Base-by-base conservation (phyloP, 2,113 vertebrate genomes). In the Clinocottus analis region DNA sequence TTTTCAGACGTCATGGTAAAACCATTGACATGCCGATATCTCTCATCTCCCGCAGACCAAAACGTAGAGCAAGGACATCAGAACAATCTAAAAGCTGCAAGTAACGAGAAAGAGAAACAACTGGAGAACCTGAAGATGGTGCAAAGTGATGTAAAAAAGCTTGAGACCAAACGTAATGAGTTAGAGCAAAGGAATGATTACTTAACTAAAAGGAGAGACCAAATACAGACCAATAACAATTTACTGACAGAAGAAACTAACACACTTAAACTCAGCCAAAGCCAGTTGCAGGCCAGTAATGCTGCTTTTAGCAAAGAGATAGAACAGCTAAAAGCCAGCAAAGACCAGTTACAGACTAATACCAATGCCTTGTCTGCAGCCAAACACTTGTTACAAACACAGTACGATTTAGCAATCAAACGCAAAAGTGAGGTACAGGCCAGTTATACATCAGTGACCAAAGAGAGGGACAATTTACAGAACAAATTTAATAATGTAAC, bases 401-500 rank as follows among this genome's bases (percentile, higher is more conserved):
- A 59, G 2, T 63, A 62, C 0, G 41, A 87, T n/a, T 3, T 25
- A 27, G 11, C 47, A 0, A 0, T 85, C 21, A 69, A 72, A 17
- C 17, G 5, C 6, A 90, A 16, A 61, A 82, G 56, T 11, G 67
- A 76, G 12, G 19, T 82, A 3, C 73, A 87, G 74, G 2, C 9
- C 16, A 67, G 0, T 29, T 73, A 29, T 17, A 16, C 64, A 10
- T 31, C 64, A 1, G 17, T 72, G 35, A 84, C 33, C 11, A 53
- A 19, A 35, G 89, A 90, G 0, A 89, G 75, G 39, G n/a, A 91
- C 76, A 86, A 75, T 45, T 65, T 92, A 5, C 88, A 90, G 45
- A 92, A 89, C 73, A 74, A 76, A 33, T 67, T 76, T 31, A 91
- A 90, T 29, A 91, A 85, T 6, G 79, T 60, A 0, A 90, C 77